Evolutionary conservation across 2,797 vertebrate species (phyloP), one percentile per base, ranked within the genome.

Genomic region (Gambusia yucatana): DNA sequence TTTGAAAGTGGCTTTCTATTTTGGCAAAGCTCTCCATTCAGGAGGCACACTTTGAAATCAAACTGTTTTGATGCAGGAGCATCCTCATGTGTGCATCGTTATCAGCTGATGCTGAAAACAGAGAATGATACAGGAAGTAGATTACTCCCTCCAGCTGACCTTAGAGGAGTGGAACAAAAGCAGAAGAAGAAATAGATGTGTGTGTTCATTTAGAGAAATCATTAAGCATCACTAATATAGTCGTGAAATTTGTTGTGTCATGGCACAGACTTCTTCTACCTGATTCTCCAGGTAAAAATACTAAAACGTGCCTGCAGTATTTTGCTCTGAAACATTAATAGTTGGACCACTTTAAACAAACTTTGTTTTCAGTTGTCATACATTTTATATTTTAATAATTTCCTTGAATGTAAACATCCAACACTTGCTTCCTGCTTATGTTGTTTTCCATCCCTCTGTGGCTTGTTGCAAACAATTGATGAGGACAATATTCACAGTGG

Each of bases 401-500:
- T 25, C n/a, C 22, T 43, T 25, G 2, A 25, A 41, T 2, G 22
- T 69, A n/a, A 17, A 22, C 22, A 43, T 57, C 20, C 20, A 57
- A 46, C 44, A 52, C 28, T 33, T 0, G 22, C 17, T 22, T 0
- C 0, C n/a, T 81, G 33, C 47, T 9, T 16, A 14, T 52, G 67
- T 8, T n/a, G 20, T 67, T 81, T 82, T 63, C 14, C 70, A 59
- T n/a, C 78, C 1, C 16, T 59, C 41, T 75, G 33, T 11, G 4
- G 77, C 3, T 81, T 43, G 67, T 30, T 69, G 39, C 25, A 79
- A 48, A 82, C 65, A 77, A 0, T 71, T 39, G 25, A 76, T 55
- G 44, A 63, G 50, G 57, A 72, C 33, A 47, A 20, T 7, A 41
- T 55, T 47, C 63, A 43, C 20, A 36, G 59, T 10, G 57, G 43